A percentile compares a stretch with the other conserved stretches of the same genome.
These are phyloP conservation scores for Ctenopoma multispine DNA, from an alignment of 2,797 vertebrate species.

Conservation along the genomic window DNA sequence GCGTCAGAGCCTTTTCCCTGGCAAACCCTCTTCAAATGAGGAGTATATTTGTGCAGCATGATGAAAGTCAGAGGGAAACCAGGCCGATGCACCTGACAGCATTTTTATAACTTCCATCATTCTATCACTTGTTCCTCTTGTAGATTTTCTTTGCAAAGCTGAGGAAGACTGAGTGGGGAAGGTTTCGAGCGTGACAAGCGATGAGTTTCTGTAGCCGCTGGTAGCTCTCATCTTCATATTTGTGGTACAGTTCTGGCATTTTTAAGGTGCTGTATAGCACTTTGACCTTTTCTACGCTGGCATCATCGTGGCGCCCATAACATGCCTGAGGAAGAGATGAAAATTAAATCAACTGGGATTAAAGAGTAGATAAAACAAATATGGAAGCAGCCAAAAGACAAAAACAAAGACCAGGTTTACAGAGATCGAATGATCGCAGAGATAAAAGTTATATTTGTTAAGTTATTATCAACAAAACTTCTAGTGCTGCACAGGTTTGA, in stretches of 20 bases:
- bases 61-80: conserved; percentile 11
- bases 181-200: conserved; percentile 72
- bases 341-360: conserved; percentile 1
- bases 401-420: neutral
- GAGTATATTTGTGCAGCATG: neutral
- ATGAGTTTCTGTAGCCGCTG: conserved; percentile 88
- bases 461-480: neutral
- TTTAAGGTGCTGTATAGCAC: conserved; percentile 87
- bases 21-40: neutral
- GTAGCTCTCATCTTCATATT: conserved; percentile 91
- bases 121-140: conserved; percentile 89
- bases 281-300: conserved; percentile 90
- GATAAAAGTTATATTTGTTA: neutral
- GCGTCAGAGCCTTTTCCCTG: conserved; percentile 6
- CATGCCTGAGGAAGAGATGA: conserved; percentile 83
- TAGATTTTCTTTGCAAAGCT: conserved; percentile 92
- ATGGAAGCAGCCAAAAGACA: neutral
- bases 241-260: conserved; percentile 81
- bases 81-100: neutral
- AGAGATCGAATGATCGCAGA: too few species aligned
- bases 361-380: neutral
- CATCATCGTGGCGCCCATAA: conserved; percentile 87
- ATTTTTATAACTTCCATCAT: neutral
- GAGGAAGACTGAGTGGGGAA: conserved; percentile 89
- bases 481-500: neutral